Evolutionary conservation across 2,888 invertebrate genomes (phyloP), one percentile per base, ranked within the genome.

Genomic region (Tenthredo notha): DNA sequence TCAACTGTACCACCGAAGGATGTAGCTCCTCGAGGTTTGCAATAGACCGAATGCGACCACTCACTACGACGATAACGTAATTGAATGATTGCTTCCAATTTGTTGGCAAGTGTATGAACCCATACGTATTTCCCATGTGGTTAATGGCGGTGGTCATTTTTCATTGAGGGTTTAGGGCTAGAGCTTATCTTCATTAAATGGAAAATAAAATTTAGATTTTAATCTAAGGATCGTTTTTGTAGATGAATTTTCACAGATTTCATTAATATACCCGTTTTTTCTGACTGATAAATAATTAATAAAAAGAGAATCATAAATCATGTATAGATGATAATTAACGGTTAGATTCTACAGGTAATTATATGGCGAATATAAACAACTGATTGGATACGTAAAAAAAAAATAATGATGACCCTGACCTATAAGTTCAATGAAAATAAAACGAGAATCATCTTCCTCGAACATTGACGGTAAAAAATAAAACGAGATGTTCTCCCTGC

Each of bases 21-120:
- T 70, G 83, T 83, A 47, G 47, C 83, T 83, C 83, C 83, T 83
- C 83, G 83, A 83, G 83, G 43, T 83, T 70, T 15, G 83, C 83
- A 67, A 80, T 80, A 33, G 80, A 29, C 61, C 47, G 77, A 77
- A 77, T 47, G 61, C 12, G 61, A 61, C 40, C 72, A 74, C 21
- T n/a, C 37, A 40, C 58, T 40, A 80, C 61, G 47, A 65, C 25
- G 67, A 83, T 70, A 47, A 25, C 2, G 77, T 54, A 77, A 80
- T 83, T 83, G 83, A n/a, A 70, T 83, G 83, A 83, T 83, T 83
- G 67, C 61, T 29, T 58, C 40, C 80, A 80, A 80, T 80, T 80
- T 80, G 50, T 80, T 67, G 29, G 77, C 37, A n/a, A 33, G 54
- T 43, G 47, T n/a, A 77, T 18, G 77, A 4, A 50, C 50, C 77